Percentiles rank a stretch among this genome's conserved stretches.
phyloP scores from a whole-genome alignment of 2,888 invertebrate genomes.

The Morpho achilles region DNA sequence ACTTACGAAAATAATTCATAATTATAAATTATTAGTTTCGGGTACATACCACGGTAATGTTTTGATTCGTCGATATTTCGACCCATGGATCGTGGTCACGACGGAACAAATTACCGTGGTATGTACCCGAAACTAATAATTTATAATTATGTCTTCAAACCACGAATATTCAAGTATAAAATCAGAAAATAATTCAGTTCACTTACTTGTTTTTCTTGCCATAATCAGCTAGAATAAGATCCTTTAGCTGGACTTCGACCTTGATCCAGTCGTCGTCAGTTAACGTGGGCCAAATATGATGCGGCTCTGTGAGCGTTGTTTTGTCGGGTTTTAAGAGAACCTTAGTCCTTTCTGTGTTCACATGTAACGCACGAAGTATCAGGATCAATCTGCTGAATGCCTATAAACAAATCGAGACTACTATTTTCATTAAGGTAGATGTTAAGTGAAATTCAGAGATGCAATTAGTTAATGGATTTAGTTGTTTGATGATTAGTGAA shows the following conservation, averaged over 20 bases:
- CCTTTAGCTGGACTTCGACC: slow-evolving; percentile 98
- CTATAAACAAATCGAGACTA: slow-evolving; percentile 41
- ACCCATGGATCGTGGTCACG: too few relatives aligned
- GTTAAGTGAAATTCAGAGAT: too few relatives aligned
- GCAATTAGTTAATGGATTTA: too few relatives aligned
- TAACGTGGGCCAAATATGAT: slow-evolving; percentile 99
- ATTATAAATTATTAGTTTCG: too few relatives aligned
- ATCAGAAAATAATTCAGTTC: slow-evolving; percentile 9
- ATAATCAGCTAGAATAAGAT: slow-evolving; percentile 98
- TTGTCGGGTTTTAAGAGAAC: slow-evolving; percentile 99
- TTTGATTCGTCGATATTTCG: too few relatives aligned
- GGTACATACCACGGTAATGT: too few relatives aligned
- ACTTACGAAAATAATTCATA: slow-evolving; percentile 6
- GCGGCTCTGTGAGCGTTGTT: slow-evolving; percentile 98
- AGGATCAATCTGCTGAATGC: slow-evolving; percentile 98
- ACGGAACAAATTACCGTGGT: too few relatives aligned
- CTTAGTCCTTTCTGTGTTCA: slow-evolving; percentile 99
- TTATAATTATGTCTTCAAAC: too few relatives aligned
- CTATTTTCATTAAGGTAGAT: too few relatives aligned
- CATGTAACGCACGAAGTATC: slow-evolving; percentile 97
- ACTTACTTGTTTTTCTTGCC: slow-evolving; percentile 99
- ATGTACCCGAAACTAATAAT: too few relatives aligned
- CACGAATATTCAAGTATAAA: too few relatives aligned
- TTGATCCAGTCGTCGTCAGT: slow-evolving; percentile 99
- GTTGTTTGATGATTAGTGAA: too few relatives aligned